These are phyloP conservation scores for Vidua macroura DNA, from an alignment of 2,113 vertebrate genomes.

Conservation along the genomic window DNA sequence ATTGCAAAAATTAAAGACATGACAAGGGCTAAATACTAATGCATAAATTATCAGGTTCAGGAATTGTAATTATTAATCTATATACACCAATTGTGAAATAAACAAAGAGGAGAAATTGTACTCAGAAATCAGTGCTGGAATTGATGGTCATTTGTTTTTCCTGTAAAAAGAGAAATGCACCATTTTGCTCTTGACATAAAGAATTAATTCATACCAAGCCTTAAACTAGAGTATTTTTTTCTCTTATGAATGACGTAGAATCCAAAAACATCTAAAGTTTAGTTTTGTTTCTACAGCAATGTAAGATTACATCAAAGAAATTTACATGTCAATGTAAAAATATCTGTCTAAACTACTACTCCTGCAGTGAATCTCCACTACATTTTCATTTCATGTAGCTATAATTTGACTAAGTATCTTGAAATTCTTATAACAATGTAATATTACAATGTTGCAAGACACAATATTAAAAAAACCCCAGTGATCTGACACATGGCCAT, in stretches of 20 bases:
- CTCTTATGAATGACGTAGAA: background rate
- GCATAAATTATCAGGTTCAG: slow-evolving; percentile 75
- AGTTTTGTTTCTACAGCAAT: background rate
- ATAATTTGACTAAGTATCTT: background rate
- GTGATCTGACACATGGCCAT: background rate
- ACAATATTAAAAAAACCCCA: rapidly evolving
- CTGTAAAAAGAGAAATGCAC: background rate
- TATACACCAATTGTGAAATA: slow-evolving; percentile 64
- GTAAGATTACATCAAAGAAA: background rate
- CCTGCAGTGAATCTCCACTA: background rate
- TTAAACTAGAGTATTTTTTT: background rate
- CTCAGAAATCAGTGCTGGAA: slow-evolving; percentile 52
- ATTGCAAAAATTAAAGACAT: slow-evolving; percentile 76
- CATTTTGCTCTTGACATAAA: background rate
- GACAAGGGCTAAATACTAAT: slow-evolving; percentile 72
- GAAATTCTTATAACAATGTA: background rate
- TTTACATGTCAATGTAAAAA: background rate
- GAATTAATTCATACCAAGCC: background rate
- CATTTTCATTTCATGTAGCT: background rate
- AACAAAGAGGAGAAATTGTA: slow-evolving; percentile 63
- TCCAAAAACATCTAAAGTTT: background rate
- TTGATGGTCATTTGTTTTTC: slow-evolving; percentile 38
- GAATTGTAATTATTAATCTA: slow-evolving; percentile 75
- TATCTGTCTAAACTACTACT: background rate
- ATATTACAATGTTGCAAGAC: background rate